phyloP scores from a whole-genome alignment of 2,113 vertebrate species.

The Tyto alba region DNA sequence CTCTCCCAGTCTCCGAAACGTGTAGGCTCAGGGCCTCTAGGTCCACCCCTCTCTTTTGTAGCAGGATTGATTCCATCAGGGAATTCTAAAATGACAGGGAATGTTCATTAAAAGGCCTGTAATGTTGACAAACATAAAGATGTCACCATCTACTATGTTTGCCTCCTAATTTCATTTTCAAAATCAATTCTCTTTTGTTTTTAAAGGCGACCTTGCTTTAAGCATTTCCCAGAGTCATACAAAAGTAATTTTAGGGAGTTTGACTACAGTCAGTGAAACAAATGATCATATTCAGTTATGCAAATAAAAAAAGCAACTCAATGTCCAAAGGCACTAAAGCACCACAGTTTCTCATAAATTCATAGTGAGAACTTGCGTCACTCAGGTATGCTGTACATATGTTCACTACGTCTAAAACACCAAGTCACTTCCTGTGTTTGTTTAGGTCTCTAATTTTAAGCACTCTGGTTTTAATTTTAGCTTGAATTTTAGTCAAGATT shows the following conservation, averaged over 20 bases:
- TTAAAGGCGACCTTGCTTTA: neutral
- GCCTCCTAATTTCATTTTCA: neutral
- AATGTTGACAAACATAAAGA: neutral
- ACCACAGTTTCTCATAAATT: neutral
- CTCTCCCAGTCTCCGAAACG: conserved; percentile 97
- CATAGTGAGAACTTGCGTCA: neutral
- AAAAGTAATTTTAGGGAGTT: neutral
- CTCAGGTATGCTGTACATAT: neutral
- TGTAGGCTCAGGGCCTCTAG: conserved; percentile 93
- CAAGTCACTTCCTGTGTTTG: neutral
- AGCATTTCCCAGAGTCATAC: neutral
- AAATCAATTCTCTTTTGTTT: neutral
- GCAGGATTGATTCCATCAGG: conserved; percentile 88
- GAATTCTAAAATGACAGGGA: conserved; percentile 78
- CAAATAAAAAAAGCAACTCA: neutral
- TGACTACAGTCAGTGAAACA: neutral
- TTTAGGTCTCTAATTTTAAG: neutral
- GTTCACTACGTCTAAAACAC: neutral
- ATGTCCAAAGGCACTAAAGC: neutral
- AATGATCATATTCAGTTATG: neutral
- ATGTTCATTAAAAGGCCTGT: neutral
- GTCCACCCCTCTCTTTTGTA: conserved; percentile 93
- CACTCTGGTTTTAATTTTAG: neutral
- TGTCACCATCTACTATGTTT: neutral
- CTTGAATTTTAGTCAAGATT: neutral